phyloP scores from a whole-genome alignment of 2,797 vertebrate species.

The Sparus aurata region DNA sequence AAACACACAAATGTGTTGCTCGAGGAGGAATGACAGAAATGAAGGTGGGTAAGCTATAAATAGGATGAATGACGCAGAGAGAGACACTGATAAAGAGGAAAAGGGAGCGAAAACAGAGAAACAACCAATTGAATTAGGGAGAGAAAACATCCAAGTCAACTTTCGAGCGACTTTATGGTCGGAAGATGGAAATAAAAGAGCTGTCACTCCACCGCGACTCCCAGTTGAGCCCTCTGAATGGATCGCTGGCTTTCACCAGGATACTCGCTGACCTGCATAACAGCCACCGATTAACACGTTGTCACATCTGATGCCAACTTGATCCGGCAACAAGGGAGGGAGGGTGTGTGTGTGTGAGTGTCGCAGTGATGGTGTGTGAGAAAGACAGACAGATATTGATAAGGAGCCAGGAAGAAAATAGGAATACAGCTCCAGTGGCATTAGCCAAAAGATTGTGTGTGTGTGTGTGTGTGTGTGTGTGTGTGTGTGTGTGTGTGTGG shows the following conservation, averaged over 20 bases:
- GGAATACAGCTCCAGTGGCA: neutral
- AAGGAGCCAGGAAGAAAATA: constrained; percentile 16
- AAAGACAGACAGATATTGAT: constrained; percentile 5
- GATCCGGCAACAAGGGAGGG: constrained; percentile 22
- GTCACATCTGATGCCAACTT: constrained; percentile 74
- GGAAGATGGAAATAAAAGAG: constrained; percentile 50
- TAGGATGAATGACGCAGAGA: neutral
- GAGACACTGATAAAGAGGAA: neutral
- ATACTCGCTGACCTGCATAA: constrained; percentile 67
- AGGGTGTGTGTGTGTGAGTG: neutral
- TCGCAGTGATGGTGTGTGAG: neutral
- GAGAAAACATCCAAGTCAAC: constrained; percentile 2
- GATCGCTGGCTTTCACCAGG: constrained; percentile 46
- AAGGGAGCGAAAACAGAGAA: neutral
- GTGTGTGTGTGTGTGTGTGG: neutral
- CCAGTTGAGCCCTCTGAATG: constrained; percentile 56
- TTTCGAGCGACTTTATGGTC: constrained; percentile 21
- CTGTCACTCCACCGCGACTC: constrained; percentile 43
- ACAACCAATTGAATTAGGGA: neutral
- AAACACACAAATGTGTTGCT: neutral
- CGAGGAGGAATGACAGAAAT: neutral
- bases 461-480: neutral
- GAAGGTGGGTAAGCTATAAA: neutral
- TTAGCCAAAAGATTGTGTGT: neutral
- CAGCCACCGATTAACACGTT: constrained; percentile 69